These are phyloP conservation scores for Mesoclemmys tuberculata DNA, from an alignment of 2,113 vertebrate species.

Conservation along the genomic window DNA sequence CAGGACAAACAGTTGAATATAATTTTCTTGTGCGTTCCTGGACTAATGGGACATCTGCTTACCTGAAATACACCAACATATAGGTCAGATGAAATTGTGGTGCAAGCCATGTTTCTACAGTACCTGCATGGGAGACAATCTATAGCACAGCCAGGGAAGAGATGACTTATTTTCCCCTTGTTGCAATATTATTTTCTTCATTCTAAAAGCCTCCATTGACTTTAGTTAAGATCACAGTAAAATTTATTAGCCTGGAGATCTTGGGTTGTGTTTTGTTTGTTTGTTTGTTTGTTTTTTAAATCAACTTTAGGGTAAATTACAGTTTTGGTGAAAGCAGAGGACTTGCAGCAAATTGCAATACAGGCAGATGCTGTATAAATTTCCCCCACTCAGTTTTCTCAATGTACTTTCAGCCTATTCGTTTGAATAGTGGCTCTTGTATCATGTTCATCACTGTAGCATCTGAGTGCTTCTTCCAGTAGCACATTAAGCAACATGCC, in stretches of 20 bases:
- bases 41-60: conserved; percentile 70
- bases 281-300: not conserved
- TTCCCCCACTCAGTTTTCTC: not conserved
- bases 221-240: conserved; percentile 12
- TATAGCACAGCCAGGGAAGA: conserved; percentile 43
- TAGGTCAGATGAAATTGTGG: conserved; percentile 58
- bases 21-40: conserved; percentile 64
- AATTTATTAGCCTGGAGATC: conserved; percentile 24
- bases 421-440: not conserved
- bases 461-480: not conserved
- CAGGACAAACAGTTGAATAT: conserved; percentile 59
- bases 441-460: not conserved
- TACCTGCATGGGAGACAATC: fast-evolving
- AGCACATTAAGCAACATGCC: not conserved
- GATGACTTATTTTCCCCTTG: not conserved
- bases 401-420: not conserved
- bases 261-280: not conserved
- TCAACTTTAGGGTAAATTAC: not conserved
- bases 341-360: fast-evolving
- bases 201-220: conserved; percentile 25
- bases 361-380: fast-evolving
- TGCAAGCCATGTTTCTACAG: not conserved
- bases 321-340: conserved; percentile 1
- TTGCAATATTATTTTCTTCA: conserved; percentile 36
- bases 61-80: conserved; percentile 67